phyloP scores from a whole-genome alignment of 2,888 invertebrate genomes.

The Melieria picta region DNA sequence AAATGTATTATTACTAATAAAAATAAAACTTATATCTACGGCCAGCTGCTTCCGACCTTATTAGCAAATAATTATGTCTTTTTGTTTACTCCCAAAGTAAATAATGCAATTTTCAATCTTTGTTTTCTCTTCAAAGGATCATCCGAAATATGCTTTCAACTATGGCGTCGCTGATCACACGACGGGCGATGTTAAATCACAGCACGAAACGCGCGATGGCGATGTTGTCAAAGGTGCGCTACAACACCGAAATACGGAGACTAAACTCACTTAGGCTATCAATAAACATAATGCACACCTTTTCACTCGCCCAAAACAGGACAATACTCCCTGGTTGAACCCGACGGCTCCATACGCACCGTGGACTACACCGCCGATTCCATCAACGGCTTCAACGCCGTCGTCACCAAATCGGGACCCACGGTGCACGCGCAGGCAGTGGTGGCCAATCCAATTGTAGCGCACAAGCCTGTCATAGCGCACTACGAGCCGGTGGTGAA shows the following conservation, averaged over 20 bases:
- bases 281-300: not conserved
- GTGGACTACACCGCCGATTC: constrained; percentile 66
- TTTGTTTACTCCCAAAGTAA: no score
- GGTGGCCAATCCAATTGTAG: constrained; percentile 61
- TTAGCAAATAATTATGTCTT: no score
- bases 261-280: no score
- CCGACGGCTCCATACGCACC: constrained; percentile 65
- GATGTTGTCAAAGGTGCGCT: constrained; percentile 72
- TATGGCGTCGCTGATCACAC: constrained; percentile 73
- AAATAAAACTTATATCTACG: no score
- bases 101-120: no score
- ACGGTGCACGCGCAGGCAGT: constrained; percentile 63
- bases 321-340: constrained; percentile 66
- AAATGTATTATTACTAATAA: no score
- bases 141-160: constrained; percentile 73
- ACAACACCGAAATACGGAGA: no score
- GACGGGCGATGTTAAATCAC: constrained; percentile 71
- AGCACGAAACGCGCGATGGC: constrained; percentile 73
- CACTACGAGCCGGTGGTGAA: constrained; percentile 56
- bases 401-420: constrained; percentile 65
- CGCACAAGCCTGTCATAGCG: constrained; percentile 56
- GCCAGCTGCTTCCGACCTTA: no score
- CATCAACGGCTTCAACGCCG: constrained; percentile 65
- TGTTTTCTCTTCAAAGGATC: constrained; percentile 63
- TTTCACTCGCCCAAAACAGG: constrained; percentile 46